These are phyloP conservation scores for Astropecten irregularis DNA, from an alignment of 53 echinoderm and acorn worm species.

Conservation along the genomic window DNA sequence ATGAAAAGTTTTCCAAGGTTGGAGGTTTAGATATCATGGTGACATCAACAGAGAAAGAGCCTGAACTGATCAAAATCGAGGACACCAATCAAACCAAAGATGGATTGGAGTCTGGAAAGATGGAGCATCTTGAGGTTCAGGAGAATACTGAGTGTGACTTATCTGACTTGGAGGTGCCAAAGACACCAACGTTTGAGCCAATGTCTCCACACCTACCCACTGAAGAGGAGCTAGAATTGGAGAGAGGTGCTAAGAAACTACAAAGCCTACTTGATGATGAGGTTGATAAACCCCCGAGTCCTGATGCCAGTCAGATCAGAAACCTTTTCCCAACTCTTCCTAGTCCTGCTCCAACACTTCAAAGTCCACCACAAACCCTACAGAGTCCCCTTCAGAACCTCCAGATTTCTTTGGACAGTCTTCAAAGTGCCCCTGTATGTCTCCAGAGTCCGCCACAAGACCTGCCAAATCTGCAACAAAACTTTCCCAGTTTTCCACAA, in stretches of 20 bases:
- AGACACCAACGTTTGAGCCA: slow-evolving; percentile 53
- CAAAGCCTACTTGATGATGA: slow-evolving; percentile 48
- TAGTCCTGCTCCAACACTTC: neutral
- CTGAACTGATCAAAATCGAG: neutral
- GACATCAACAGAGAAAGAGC: slow-evolving; percentile 1
- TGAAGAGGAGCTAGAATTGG: slow-evolving; percentile 52
- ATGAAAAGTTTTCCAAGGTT: slow-evolving; percentile 48
- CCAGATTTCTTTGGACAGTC: neutral
- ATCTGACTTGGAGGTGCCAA: slow-evolving; percentile 45
- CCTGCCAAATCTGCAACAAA: neutral
- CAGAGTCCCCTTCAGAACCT: slow-evolving; percentile 25
- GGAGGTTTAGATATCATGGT: slow-evolving; percentile 42
- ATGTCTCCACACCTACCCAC: slow-evolving; percentile 40
- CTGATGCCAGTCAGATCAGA: neutral
- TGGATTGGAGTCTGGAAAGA: slow-evolving; percentile 8
- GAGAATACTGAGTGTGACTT: slow-evolving; percentile 48
- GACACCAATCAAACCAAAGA: slow-evolving; percentile 16
- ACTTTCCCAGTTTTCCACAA: neutral
- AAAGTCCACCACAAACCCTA: slow-evolving; percentile 3
- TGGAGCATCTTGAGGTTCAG: slow-evolving; percentile 13
- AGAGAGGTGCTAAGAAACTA: slow-evolving; percentile 36
- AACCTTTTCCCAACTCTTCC: slow-evolving; percentile 23
- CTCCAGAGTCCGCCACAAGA: neutral
- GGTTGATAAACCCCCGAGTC: slow-evolving; percentile 31
- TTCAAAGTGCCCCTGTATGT: neutral